phyloP scores from a whole-genome alignment of 2,888 invertebrate genomes.

The Linnaemya vulpina region DNA sequence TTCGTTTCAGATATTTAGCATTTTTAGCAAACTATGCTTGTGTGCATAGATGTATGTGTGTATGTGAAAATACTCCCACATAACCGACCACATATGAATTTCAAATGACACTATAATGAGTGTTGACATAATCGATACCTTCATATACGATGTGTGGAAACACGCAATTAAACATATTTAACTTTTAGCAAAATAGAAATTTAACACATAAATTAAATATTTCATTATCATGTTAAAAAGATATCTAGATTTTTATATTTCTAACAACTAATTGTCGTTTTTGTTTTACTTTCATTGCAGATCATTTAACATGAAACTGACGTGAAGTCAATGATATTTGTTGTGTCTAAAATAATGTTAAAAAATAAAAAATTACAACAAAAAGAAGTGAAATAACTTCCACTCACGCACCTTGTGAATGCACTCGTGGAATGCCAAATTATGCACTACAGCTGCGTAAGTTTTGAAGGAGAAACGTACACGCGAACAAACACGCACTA shows the following conservation, averaged over 20 bases:
- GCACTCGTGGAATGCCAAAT: conserved; percentile 34
- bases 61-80: conserved; percentile 31
- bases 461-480: conserved; percentile 28
- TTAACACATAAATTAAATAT: conserved; percentile 36
- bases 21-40: not conserved
- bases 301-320: conserved; percentile 51
- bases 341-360: conserved; percentile 6
- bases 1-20: not conserved
- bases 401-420: conserved; percentile 56
- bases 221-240: conserved; percentile 30
- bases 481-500: conserved; percentile 42
- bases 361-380: not conserved
- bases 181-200: conserved; percentile 6
- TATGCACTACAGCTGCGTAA: conserved; percentile 52
- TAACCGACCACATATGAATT: conserved; percentile 18
- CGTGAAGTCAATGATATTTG: conserved; percentile 28
- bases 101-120: conserved; percentile 1
- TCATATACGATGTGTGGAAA: not conserved
- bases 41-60: too few relatives aligned
- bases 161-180: conserved; percentile 11
- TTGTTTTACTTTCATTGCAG: conserved; percentile 57
- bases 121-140: conserved; percentile 36
- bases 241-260: not conserved
- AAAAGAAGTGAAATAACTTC: not conserved
- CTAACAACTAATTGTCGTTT: conserved; percentile 27